A percentile compares a stretch with the other conserved stretches of the same genome.
These are phyloP conservation scores for Nerophis lumbriciformis DNA, from an alignment of 2,113 vertebrate genomes.

Conservation along the genomic window DNA sequence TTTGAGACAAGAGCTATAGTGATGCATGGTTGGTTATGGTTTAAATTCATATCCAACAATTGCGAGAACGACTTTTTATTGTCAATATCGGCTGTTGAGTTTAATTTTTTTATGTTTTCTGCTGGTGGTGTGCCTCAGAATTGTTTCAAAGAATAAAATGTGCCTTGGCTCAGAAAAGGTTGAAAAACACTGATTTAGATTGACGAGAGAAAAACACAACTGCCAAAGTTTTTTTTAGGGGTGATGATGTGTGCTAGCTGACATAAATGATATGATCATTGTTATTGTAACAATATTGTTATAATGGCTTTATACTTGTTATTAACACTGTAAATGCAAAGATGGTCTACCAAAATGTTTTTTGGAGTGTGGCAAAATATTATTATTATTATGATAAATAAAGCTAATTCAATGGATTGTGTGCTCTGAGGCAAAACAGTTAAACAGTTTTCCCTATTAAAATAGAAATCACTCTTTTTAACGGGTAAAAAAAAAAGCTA, in stretches of 20 bases:
- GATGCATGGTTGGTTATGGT: no score
- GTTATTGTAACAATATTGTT: constrained; percentile 22
- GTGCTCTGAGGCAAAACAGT: constrained; percentile 54
- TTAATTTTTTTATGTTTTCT: no score
- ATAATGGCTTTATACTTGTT: constrained; percentile 27
- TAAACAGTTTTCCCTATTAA: not conserved
- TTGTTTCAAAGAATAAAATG: no score
- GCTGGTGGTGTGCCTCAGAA: no score
- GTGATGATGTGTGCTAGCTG: constrained; percentile 40
- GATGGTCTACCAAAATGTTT: constrained; percentile 23
- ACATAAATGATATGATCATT: constrained; percentile 19
- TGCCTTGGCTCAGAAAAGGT: no score
- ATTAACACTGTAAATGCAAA: constrained; percentile 37
- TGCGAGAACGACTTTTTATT: no score
- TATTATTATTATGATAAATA: constrained; percentile 14
- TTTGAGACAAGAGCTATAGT: no score
- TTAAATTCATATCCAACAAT: no score
- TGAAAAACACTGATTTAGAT: constrained; percentile 1
- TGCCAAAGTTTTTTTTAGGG: constrained; percentile 21
- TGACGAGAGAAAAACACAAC: constrained; percentile 18
- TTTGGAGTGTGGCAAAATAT: not conserved
- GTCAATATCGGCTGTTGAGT: no score
- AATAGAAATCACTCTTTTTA: no score
- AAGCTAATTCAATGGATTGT: constrained; percentile 46
- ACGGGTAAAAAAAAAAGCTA: no score